These are phyloP conservation scores for Pandemis cinnamomeana DNA, from an alignment of 2,888 invertebrate genomes.

Conservation along the genomic window DNA sequence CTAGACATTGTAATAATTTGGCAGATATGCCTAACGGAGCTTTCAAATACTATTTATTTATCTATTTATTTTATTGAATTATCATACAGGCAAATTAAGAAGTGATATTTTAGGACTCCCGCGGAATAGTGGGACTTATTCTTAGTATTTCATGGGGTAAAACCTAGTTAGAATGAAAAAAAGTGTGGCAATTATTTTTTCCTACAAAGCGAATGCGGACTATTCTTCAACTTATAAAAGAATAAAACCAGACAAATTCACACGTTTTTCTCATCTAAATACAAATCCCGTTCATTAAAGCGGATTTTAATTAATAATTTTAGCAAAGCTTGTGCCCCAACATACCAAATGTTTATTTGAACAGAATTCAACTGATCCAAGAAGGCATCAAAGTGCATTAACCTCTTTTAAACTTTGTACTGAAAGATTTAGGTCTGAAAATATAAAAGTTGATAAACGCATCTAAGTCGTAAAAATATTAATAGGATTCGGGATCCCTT, in stretches of 20 bases:
- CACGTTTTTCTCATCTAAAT: neutral
- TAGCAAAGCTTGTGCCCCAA: constrained; percentile 26
- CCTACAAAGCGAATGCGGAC: too few species aligned
- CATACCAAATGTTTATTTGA: constrained; percentile 25
- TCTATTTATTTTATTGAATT: too few species aligned
- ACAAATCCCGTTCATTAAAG: neutral
- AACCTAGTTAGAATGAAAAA: too few species aligned
- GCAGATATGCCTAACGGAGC: too few species aligned
- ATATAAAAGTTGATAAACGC: constrained; percentile 13
- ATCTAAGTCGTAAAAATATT: constrained; percentile 34
- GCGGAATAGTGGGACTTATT: too few species aligned
- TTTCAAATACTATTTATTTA: too few species aligned
- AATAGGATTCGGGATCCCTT: constrained; percentile 24
- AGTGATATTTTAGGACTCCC: too few species aligned
- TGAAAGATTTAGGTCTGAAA: neutral
- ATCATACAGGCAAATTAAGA: too few species aligned
- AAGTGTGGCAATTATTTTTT: too few species aligned
- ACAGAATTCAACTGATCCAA: neutral
- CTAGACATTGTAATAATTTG: too few species aligned
- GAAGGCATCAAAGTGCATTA: neutral
- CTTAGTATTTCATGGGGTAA: too few species aligned
- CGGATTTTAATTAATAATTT: constrained; percentile 12
- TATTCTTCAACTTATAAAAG: too few species aligned
- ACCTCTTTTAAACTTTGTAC: constrained; percentile 3
- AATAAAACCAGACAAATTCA: neutral